Conservation (phyloP, 1,140 invertebrate genomes). For the Brachionus koreanus region DNA sequence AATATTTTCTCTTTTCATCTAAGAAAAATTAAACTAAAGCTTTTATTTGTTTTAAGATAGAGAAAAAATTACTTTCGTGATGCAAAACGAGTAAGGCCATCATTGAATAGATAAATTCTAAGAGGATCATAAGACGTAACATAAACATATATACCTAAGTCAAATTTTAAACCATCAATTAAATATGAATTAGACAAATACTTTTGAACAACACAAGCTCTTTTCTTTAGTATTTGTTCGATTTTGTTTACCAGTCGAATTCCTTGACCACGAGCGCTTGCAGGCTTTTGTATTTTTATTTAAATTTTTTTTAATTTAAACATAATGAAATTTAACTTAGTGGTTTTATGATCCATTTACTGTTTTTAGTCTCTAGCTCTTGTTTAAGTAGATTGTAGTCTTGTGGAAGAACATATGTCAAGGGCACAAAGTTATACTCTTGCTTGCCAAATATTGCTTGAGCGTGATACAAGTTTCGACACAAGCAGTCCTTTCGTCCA, state of each 20-base stretch:
- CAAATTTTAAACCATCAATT: constrained; percentile 91
- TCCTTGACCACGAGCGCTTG: constrained; percentile 86
- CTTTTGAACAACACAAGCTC: constrained; percentile 84
- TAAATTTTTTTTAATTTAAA: too few species aligned
- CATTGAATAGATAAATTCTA: constrained; percentile 84
- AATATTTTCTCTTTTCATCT: too few species aligned
- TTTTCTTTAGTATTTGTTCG: constrained; percentile 83
- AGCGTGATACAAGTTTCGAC: constrained; percentile 67
- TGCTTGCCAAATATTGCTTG: constrained; percentile 62
- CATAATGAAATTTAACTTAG: constrained; percentile 53
- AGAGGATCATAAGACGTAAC: constrained; percentile 88
- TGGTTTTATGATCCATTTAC: constrained; percentile 67
- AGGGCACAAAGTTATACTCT: constrained; percentile 75
- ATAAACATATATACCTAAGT: constrained; percentile 86
- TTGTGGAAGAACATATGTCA: constrained; percentile 83
- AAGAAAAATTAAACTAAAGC: too few species aligned
- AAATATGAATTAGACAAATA: constrained; percentile 86
- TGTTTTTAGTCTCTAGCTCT: constrained; percentile 68
- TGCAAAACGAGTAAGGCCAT: constrained; percentile 73
- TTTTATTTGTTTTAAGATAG: too few species aligned
- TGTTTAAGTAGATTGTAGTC: constrained; percentile 76
- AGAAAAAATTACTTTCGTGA: constrained; percentile 59
- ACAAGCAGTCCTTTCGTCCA: constrained; percentile 88
- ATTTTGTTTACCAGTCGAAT: constrained; percentile 84
- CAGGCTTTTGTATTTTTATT: constrained; percentile 73